These are phyloP conservation scores for Halisarca cf. caerulea DNA, from an alignment of 37 sponge, comb jelly and placozoan genomes.

Conservation along the genomic window DNA sequence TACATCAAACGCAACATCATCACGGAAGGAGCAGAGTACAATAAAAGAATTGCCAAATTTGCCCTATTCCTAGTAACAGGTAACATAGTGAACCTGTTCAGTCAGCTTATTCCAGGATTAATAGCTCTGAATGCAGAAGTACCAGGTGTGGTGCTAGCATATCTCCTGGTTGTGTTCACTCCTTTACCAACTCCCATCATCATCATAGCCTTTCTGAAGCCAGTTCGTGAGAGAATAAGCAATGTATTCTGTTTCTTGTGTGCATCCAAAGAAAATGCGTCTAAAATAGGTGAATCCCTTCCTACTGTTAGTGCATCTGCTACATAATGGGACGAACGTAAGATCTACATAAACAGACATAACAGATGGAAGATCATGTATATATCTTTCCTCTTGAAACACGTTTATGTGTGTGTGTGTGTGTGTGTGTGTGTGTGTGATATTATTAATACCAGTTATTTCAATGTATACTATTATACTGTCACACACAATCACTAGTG, in stretches of 20 bases:
- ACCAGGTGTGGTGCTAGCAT: neutral
- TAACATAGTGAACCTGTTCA: neutral
- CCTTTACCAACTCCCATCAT: conserved; percentile 13
- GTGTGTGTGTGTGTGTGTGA: too few relatives aligned
- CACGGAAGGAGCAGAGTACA: neutral
- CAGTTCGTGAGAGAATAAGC: neutral
- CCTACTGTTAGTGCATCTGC: too few relatives aligned
- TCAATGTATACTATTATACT: too few relatives aligned
- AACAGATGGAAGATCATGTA: too few relatives aligned
- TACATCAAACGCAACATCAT: conserved; percentile 3
- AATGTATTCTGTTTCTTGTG: neutral
- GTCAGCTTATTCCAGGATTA: neutral
- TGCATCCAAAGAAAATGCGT: too few relatives aligned
- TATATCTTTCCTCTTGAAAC: too few relatives aligned
- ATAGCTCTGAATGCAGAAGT: neutral
- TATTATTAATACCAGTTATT: too few relatives aligned
- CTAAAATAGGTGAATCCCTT: too few relatives aligned
- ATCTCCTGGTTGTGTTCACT: neutral
- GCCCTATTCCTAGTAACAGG: conserved; percentile 1
- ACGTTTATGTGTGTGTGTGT: too few relatives aligned
- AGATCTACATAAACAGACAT: too few relatives aligned
- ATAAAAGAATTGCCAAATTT: neutral
- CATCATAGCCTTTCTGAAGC: conserved; percentile 1
- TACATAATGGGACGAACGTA: too few relatives aligned
- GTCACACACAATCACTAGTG: too few relatives aligned